These are phyloP conservation scores for Plutomurus gul DNA, from an alignment of 1,140 invertebrate genomes.

Conservation along the genomic window DNA sequence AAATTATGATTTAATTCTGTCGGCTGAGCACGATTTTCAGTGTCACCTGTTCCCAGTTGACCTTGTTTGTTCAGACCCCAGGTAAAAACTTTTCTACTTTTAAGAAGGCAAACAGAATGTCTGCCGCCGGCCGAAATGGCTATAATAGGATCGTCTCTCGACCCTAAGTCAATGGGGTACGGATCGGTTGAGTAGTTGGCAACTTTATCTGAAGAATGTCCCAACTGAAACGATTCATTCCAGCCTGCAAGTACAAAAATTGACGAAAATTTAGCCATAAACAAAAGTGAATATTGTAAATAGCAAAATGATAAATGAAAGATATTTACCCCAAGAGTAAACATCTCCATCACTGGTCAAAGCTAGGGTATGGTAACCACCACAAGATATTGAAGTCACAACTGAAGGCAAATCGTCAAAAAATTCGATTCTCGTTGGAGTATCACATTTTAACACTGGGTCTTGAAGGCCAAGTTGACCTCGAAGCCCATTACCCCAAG, in stretches of 20 bases:
- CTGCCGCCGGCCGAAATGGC: conserved; percentile 76
- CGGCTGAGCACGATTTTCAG: neutral
- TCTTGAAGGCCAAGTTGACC: conserved; percentile 79
- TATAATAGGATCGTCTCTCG: conserved; percentile 41
- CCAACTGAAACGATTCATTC: conserved; percentile 36
- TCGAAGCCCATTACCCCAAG: conserved; percentile 76
- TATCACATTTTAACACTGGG: conserved; percentile 54
- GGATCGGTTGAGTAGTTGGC: conserved; percentile 10
- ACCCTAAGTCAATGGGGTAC: conserved; percentile 53
- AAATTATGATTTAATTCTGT: neutral
- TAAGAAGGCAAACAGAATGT: conserved; percentile 78
- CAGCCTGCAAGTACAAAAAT: neutral
- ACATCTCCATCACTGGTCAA: conserved; percentile 60
- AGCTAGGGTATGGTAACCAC: conserved; percentile 62
- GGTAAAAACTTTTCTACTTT: conserved; percentile 68
- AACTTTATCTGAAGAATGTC: conserved; percentile 31
- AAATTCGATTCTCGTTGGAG: conserved; percentile 47
- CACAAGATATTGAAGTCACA: conserved; percentile 66
- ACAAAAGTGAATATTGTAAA: conserved; percentile 53
- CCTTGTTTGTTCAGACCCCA: conserved; percentile 87
- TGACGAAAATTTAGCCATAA: neutral
- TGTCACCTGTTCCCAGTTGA: conserved; percentile 66
- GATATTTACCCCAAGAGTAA: conserved; percentile 63
- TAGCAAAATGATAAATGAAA: conserved; percentile 70
- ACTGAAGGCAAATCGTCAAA: conserved; percentile 57